Conservation (phyloP, 2,888 invertebrate genomes). For the Suillia variegata region DNA sequence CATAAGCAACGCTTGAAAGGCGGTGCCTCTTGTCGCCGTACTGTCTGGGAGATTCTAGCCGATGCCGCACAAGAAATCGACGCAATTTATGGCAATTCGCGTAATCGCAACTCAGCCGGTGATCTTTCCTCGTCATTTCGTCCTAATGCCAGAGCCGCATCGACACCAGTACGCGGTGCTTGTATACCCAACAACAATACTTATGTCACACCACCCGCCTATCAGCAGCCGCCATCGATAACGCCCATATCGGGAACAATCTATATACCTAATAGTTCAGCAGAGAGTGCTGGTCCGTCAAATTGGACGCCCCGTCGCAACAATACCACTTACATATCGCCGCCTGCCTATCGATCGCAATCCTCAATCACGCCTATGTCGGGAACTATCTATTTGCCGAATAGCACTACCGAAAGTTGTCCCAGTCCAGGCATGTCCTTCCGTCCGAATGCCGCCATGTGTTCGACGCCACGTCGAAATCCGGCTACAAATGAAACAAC, state of each 20-base stretch:
- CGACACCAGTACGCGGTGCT: too few relatives aligned
- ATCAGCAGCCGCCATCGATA: too few relatives aligned
- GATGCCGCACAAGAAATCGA: constrained; percentile 47
- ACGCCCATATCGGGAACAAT: too few relatives aligned
- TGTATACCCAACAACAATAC: too few relatives aligned
- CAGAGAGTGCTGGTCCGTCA: too few relatives aligned
- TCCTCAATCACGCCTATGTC: background rate
- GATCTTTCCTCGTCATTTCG: too few relatives aligned
- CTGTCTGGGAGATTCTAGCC: constrained; percentile 46
- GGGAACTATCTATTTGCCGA: background rate
- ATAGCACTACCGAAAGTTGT: background rate
- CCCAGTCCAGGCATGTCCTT: too few relatives aligned
- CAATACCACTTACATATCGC: background rate
- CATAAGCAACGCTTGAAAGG: constrained; percentile 24
- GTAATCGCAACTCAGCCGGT: too few relatives aligned
- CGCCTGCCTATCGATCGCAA: background rate
- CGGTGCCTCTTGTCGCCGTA: constrained; percentile 8
- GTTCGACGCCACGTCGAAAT: constrained; percentile 22
- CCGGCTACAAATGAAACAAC: constrained; percentile 19
- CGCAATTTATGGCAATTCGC: constrained; percentile 11
- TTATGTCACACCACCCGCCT: too few relatives aligned
- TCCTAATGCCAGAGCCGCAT: too few relatives aligned
- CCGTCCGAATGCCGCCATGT: background rate
- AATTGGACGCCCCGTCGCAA: too few relatives aligned
- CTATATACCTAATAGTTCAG: too few relatives aligned